phyloP scores from a whole-genome alignment of 2,888 invertebrate genomes.

The Drosophila mercatorum region DNA sequence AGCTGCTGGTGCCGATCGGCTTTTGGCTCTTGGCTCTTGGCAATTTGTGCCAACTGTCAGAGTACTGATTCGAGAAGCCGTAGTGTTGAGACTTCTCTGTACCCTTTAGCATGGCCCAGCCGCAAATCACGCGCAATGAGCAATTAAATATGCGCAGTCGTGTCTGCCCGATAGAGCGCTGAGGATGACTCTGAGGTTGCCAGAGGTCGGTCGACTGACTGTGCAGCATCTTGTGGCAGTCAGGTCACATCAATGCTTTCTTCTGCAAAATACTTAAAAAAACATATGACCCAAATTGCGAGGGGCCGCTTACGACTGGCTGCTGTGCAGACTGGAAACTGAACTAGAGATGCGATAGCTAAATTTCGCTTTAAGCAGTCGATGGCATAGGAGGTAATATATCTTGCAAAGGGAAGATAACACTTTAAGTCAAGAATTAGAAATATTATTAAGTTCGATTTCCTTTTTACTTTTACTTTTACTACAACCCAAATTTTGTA shows the following conservation, averaged over 20 bases:
- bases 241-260: slow-evolving; percentile 41
- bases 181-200: slow-evolving; percentile 43
- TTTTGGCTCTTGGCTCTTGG: slow-evolving; percentile 32
- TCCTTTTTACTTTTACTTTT: not conserved
- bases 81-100: slow-evolving; percentile 1
- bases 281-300: slow-evolving; percentile 54
- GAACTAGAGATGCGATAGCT: not conserved
- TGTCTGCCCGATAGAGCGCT: slow-evolving; percentile 54
- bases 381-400: too few species aligned
- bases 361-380: too few species aligned
- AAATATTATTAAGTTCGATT: too few species aligned
- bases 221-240: slow-evolving; percentile 47
- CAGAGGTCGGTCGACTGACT: slow-evolving; percentile 34
- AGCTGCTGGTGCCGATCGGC: slow-evolving; percentile 19
- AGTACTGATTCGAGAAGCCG: slow-evolving; percentile 58
- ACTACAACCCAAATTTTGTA: not conserved
- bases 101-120: slow-evolving; percentile 1
- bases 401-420: too few species aligned
- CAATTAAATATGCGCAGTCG: slow-evolving; percentile 80
- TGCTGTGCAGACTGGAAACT: not conserved
- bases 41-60: slow-evolving; percentile 77
- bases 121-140: slow-evolving; percentile 73
- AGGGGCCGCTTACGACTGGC: not conserved
- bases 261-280: slow-evolving; percentile 23
- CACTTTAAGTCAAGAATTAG: too few species aligned